These are phyloP conservation scores for Typhlichthys eigenmanni DNA, from an alignment of 2,797 vertebrate species.

Conservation along the genomic window DNA sequence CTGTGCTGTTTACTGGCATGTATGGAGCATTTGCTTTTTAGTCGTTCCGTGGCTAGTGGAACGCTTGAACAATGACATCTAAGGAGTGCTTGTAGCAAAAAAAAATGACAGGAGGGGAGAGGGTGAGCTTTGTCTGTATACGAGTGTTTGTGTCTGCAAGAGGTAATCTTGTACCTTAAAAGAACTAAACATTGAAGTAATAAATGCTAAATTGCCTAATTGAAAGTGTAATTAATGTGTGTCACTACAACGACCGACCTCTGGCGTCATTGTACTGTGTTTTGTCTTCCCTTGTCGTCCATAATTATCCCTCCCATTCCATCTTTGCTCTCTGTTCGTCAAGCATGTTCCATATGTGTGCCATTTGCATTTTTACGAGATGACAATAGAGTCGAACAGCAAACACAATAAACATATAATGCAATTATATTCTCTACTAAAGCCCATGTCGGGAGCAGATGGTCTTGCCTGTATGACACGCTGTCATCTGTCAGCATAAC, in stretches of 20 bases:
- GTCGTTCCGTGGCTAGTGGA: conserved; percentile 22
- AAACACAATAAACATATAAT: conserved; percentile 54
- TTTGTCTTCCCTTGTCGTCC: conserved; percentile 14
- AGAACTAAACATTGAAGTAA: too few species aligned
- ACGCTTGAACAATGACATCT: conserved; percentile 12
- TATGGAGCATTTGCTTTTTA: conserved; percentile 28
- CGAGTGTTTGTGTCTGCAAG: not conserved
- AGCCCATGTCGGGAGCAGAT: conserved; percentile 46
- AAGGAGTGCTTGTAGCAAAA: not conserved
- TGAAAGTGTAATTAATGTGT: not conserved
- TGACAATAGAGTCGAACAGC: conserved; percentile 56
- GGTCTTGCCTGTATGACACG: conserved; percentile 36
- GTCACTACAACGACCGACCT: not conserved
- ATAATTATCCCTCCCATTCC: conserved; percentile 2
- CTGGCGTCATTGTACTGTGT: not conserved
- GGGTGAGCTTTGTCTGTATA: not conserved
- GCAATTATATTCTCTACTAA: conserved; percentile 47
- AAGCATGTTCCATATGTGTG: conserved; percentile 37
- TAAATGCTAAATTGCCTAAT: too few species aligned
- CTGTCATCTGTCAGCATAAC: conserved; percentile 54
- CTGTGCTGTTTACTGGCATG: conserved; percentile 17
- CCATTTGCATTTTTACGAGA: conserved; percentile 56
- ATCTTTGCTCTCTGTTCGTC: conserved; percentile 6
- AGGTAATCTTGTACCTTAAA: not conserved
- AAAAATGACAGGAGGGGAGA: not conserved